Base-by-base conservation (phyloP, 1,140 invertebrate species). In the Drosophila varians region DNA sequence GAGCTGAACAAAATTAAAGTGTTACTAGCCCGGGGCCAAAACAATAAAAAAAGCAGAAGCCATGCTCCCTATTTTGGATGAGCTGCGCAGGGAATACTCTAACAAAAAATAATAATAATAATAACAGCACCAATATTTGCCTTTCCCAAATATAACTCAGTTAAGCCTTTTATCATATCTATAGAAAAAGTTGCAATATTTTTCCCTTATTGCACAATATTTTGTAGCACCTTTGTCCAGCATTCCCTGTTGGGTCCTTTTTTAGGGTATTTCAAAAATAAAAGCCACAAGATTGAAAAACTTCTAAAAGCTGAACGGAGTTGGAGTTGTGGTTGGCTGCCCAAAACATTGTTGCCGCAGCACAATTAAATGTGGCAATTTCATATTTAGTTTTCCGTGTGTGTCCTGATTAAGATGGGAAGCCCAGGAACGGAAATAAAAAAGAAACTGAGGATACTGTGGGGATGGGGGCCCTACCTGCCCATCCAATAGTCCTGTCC, bases 311-410 rank as follows among this genome's bases (percentile, higher is more conserved):
- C 28, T 42, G 14, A 6, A 16, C 36, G 36, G 14, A 18, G 28
- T 26, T 14, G 34, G 38, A 1, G 18, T 12, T 42, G 28, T 12
- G 34, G 45, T 11, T n/a, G 34, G 23, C 36, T 51, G 36, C 7
- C 31, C 38, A 26, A 49, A 56, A 71, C 68, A 60, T 53, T 75
- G 62, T 82, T 70, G 65, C 43, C 75, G 38, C 47, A 68, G 62
- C 69, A 53, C 80, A 83, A 79, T 86, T 79, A 83, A 86, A 79
- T 83, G 71, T 84, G 80, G 80, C 79, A 76, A 69, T 79, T 79
- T 66, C 60, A 86, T 76, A 73, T 72, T 72, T 72, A 72, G 69
- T 72, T 72, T 71, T 23, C 45, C 31, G 11, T 52, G 48, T 62
- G 69, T 62, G 46, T 26, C 16, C 62, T 72, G 55, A 61, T 61